A percentile compares a stretch with the other conserved stretches of the same genome.
These are phyloP conservation scores for Callithrix jacchus DNA, from an alignment of 2,113 vertebrate genomes.

Conservation along the genomic window DNA sequence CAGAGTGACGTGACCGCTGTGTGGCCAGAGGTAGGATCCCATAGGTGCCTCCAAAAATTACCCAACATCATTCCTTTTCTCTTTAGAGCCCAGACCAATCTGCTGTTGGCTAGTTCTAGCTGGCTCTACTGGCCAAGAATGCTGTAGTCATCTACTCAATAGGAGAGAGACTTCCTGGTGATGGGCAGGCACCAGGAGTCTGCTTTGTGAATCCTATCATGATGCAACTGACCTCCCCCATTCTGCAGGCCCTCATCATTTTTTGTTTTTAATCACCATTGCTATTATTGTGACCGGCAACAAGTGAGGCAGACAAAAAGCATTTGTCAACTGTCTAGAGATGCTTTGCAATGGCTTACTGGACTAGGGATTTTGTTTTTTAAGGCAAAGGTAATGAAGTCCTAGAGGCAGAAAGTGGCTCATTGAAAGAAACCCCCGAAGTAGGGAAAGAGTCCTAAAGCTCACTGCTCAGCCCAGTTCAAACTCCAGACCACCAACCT, in stretches of 20 bases:
- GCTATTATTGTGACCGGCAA: not conserved
- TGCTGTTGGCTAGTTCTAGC: not conserved
- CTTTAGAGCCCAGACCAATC: not conserved
- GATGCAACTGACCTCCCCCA: not conserved
- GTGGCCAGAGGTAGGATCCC: not conserved
- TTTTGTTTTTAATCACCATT: not conserved
- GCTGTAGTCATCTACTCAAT: not conserved
- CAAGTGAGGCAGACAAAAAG: not conserved
- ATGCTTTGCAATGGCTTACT: not conserved
- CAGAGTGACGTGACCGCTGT: not conserved
- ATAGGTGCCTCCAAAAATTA: not conserved
- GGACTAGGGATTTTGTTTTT: not conserved
- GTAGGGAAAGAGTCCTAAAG: not conserved
- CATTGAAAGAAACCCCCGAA: not conserved
- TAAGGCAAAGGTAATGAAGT: not conserved
- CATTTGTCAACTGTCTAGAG: not conserved
- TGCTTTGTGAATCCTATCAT: not conserved
- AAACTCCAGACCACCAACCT: not conserved
- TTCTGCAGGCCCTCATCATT: not conserved
- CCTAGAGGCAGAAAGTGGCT: not conserved
- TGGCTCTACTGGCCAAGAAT: not conserved
- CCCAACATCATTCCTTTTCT: not conserved
- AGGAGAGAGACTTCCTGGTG: not conserved
- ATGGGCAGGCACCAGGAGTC: accelerated
- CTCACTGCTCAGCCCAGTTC: not conserved